Evolutionary conservation across 2,888 invertebrate genomes (phyloP).

Genomic region (Drepana falcataria): DNA sequence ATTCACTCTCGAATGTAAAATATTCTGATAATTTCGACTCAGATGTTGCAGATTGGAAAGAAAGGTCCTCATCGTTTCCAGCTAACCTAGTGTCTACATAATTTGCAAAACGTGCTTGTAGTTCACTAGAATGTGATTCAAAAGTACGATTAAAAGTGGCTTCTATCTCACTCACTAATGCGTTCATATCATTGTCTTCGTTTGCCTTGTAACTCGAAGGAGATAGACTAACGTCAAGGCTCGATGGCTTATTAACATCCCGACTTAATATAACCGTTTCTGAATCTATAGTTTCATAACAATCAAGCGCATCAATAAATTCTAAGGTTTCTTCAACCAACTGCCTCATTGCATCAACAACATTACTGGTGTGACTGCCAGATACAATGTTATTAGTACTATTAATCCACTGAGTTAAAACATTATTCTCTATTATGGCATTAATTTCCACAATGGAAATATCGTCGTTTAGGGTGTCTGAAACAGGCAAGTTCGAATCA

Average conservation of each 20-base stretch:
- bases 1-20: conserved; percentile 43
- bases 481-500: conserved; percentile 4
- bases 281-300: conserved; percentile 21
- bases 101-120: not conserved
- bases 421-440: conserved; percentile 13
- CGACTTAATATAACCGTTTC: conserved; percentile 29
- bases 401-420: conserved; percentile 24
- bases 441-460: conserved; percentile 9
- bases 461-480: conserved; percentile 3
- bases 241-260: conserved; percentile 16
- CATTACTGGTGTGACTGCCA: conserved; percentile 18
- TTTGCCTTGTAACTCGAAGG: conserved; percentile 35
- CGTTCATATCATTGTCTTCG: conserved; percentile 23
- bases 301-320: conserved; percentile 24
- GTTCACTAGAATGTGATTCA: conserved; percentile 22
- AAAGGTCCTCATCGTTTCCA: conserved; percentile 43
- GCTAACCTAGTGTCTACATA: conserved; percentile 18
- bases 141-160: conserved; percentile 33
- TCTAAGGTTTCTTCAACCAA: conserved; percentile 47
- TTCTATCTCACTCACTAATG: conserved; percentile 27
- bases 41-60: conserved; percentile 49
- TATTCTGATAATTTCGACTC: conserved; percentile 49
- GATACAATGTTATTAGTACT: conserved; percentile 12
- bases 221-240: conserved; percentile 20
- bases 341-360: conserved; percentile 28